Conservation (phyloP, 2,888 invertebrate genomes). For the Scrobipalpa atriplicella region DNA sequence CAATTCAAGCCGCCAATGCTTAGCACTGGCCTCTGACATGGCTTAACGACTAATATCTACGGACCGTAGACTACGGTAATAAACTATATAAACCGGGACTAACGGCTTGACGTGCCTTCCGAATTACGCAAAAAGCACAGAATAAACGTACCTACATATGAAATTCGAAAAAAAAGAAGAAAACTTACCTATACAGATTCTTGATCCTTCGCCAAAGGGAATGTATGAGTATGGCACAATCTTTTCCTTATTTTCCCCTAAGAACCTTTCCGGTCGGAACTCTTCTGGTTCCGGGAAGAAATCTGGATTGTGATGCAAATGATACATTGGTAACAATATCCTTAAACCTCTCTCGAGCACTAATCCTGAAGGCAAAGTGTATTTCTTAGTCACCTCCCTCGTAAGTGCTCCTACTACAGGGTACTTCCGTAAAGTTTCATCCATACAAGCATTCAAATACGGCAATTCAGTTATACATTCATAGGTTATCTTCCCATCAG, state of each 20-base stretch:
- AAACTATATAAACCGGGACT: too few relatives aligned
- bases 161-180: too few relatives aligned
- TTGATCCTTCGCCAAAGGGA: constrained; percentile 68
- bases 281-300: constrained; percentile 60
- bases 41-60: too few relatives aligned
- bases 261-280: constrained; percentile 61
- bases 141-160: too few relatives aligned
- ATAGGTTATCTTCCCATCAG: neutral
- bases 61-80: too few relatives aligned
- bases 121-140: too few relatives aligned
- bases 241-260: constrained; percentile 48
- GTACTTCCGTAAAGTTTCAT: constrained; percentile 57
- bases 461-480: constrained; percentile 46
- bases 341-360: constrained; percentile 55
- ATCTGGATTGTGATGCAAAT: constrained; percentile 56
- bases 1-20: too few relatives aligned
- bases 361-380: constrained; percentile 56
- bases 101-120: too few relatives aligned
- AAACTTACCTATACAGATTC: constrained; percentile 64
- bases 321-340: constrained; percentile 60
- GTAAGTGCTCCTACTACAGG: constrained; percentile 57
- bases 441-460: constrained; percentile 54
- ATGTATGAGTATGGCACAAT: constrained; percentile 59
- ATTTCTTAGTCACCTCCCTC: constrained; percentile 59
- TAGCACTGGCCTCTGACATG: too few relatives aligned